Percentiles rank a stretch among this genome's conserved stretches.
phyloP scores from a whole-genome alignment of 2,888 invertebrate species.

The Lasioglossum morio region DNA sequence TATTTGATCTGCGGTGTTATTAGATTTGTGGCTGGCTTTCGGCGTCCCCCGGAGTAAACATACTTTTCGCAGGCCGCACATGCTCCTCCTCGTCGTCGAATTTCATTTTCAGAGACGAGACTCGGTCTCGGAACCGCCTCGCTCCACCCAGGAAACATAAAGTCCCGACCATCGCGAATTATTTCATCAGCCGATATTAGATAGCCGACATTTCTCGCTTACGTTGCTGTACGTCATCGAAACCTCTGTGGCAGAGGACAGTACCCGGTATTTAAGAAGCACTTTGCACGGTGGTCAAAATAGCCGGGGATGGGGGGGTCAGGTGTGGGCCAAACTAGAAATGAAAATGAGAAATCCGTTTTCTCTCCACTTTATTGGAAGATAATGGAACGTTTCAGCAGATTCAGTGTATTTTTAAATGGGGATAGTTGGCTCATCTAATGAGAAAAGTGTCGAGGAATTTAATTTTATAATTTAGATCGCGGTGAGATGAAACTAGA shows the following conservation, averaged over 20 bases:
- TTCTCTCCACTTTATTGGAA: no score
- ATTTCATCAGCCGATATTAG: constrained; percentile 9
- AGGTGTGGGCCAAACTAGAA: background rate
- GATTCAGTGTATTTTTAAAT: no score
- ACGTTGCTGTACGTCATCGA: background rate
- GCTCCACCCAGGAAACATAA: constrained; percentile 22
- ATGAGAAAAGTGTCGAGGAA: background rate
- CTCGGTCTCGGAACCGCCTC: background rate
- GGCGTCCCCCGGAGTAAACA: constrained; percentile 77
- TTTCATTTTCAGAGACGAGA: constrained; percentile 45
- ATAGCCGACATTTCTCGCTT: constrained; percentile 3
- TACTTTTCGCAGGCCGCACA: constrained; percentile 77
- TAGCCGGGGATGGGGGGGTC: no score
- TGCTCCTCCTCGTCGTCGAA: constrained; percentile 55
- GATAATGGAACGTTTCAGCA: no score
- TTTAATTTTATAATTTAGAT: background rate
- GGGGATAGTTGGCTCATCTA: no score
- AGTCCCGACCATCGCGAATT: constrained; percentile 20
- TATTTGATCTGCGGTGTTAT: constrained; percentile 75
- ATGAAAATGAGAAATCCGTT: no score
- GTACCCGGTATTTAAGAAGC: background rate
- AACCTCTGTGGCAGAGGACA: background rate
- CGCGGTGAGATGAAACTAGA: background rate
- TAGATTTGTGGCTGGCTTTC: constrained; percentile 69
- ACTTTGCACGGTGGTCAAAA: background rate